Base-by-base conservation (phyloP, 2,113 vertebrate species). In the Saguinus imperator region DNA sequence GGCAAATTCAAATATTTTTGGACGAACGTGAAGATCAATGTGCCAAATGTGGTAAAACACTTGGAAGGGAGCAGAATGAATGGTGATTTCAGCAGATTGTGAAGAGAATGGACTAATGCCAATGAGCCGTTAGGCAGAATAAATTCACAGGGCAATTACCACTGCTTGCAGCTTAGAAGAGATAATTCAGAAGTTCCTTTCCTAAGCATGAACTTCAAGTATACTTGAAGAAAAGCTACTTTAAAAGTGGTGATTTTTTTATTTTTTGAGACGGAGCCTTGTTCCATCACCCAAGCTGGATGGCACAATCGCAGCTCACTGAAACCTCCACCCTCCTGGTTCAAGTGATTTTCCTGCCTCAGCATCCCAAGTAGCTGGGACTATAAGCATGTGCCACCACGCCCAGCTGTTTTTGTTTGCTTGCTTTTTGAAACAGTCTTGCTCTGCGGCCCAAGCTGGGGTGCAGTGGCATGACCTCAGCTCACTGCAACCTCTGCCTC, bases 161-260 rank as follows among this genome's bases (percentile, higher is more conserved):
- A 50, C 17, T 66, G 80, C 37, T 83, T 81, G 48, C 43, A 27
- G 73, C 58, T 94, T 55, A 58, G 23, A 52, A 37, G 55, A 82
- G 72, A 79, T 21, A 75, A 55, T 79, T 87, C 50, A 45, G 21
- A 81, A 61, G 16, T 73, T 92, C 50, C 66, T 94, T 95, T 87
- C 64, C 86, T 89, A 89, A 77, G 89, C 17, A 66, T 43, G 84
- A 91, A 88, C 87, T 50, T 81, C 92, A 92, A 52, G 77, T 57
- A 73, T 43, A 88, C 76, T 58, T 77, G 75, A n/a, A 37, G 21
- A 77, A 91, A 70, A 52, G 10, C 52, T 45, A 20, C 64, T 16
- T 73, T 37, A 58, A 82, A 29, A 25, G 75, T 14, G 50, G 55
- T 14, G 50, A 92, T 64, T 21, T 29, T 13, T 27, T 64, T 64